phyloP scores from a whole-genome alignment of 2,888 invertebrate genomes.

The Hypomecis punctinalis region DNA sequence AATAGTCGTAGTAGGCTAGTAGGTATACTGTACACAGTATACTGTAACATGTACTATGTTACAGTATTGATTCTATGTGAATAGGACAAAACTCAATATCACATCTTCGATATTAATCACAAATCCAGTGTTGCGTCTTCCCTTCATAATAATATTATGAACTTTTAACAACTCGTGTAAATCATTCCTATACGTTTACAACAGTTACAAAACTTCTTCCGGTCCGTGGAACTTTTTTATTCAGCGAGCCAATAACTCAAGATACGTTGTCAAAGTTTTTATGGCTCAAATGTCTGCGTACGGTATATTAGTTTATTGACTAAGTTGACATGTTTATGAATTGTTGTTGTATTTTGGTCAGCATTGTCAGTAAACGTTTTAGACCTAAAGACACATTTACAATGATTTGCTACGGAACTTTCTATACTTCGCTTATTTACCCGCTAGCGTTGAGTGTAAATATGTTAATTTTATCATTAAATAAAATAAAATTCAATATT shows the following conservation, averaged over 20 bases:
- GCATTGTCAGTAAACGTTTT: not conserved
- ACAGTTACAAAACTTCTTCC: constrained; percentile 71
- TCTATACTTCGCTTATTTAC: too few relatives aligned
- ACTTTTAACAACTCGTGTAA: constrained; percentile 72
- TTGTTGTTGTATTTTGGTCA: constrained; percentile 67
- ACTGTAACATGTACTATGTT: too few relatives aligned
- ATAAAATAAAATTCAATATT: too few relatives aligned
- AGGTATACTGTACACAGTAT: too few relatives aligned
- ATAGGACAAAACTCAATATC: constrained; percentile 29
- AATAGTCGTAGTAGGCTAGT: too few relatives aligned
- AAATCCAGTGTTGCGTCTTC: constrained; percentile 59
- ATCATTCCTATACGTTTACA: constrained; percentile 77
- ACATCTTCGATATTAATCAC: constrained; percentile 50
- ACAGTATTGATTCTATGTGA: not conserved
- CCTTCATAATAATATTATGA: constrained; percentile 48
- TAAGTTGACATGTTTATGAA: constrained; percentile 56
- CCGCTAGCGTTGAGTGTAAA: too few relatives aligned
- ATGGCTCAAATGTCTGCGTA: constrained; percentile 61
- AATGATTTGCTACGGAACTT: too few relatives aligned
- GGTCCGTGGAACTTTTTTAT: constrained; percentile 69
- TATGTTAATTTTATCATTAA: too few relatives aligned
- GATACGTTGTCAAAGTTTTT: constrained; percentile 73
- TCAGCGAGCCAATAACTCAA: constrained; percentile 68
- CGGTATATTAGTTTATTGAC: constrained; percentile 67
- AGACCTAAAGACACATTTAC: too few relatives aligned